A percentile compares a stretch with the other conserved stretches of the same genome.
Conservation (phyloP, 2,797 vertebrate genomes). For the Tympanoctomys barrerae region DNA sequence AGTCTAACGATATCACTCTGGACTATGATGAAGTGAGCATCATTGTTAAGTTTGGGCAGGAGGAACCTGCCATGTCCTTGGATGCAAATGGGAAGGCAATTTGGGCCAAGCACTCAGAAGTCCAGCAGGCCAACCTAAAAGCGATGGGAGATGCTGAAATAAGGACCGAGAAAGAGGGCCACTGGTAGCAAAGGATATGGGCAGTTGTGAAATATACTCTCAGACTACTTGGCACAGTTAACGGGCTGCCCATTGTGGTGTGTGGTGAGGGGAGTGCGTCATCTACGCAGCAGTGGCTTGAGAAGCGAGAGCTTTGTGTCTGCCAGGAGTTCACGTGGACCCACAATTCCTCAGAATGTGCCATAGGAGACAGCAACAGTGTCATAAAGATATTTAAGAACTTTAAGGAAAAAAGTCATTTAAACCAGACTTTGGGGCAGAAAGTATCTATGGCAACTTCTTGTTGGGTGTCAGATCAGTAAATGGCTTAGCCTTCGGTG, state of each 20-base stretch:
- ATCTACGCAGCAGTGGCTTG: slow-evolving; percentile 98
- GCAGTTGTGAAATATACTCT: slow-evolving; percentile 99
- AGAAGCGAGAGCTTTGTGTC: slow-evolving; percentile 99
- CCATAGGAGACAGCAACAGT: slow-evolving; percentile 97
- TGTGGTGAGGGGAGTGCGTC: slow-evolving; percentile 95
- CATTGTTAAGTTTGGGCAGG: slow-evolving; percentile 98
- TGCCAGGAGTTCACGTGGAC: slow-evolving; percentile 99
- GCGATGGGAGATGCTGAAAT: slow-evolving; percentile 99
- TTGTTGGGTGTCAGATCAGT: slow-evolving; percentile 96
- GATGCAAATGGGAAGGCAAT: slow-evolving; percentile 98
- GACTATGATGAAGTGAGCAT: slow-evolving; percentile 99
- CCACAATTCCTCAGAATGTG: slow-evolving; percentile 98
- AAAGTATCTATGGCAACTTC: slow-evolving; percentile 98
- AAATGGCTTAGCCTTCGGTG: slow-evolving; percentile 98
- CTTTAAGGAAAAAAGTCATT: slow-evolving; percentile 99
- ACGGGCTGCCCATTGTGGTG: slow-evolving; percentile 98
- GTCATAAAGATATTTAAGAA: slow-evolving; percentile 99
- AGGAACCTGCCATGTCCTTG: slow-evolving; percentile 99
- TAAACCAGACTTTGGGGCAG: slow-evolving; percentile 99
- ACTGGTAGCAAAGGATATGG: slow-evolving; percentile 98
- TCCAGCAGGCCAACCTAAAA: slow-evolving; percentile 98
- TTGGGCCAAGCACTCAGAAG: slow-evolving; percentile 98
- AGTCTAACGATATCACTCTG: slow-evolving; percentile 97
- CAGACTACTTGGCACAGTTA: slow-evolving; percentile 99
- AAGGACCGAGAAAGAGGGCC: slow-evolving; percentile 98